phyloP scores from a whole-genome alignment of 2,888 invertebrate genomes.

The Adineta ricciae region DNA sequence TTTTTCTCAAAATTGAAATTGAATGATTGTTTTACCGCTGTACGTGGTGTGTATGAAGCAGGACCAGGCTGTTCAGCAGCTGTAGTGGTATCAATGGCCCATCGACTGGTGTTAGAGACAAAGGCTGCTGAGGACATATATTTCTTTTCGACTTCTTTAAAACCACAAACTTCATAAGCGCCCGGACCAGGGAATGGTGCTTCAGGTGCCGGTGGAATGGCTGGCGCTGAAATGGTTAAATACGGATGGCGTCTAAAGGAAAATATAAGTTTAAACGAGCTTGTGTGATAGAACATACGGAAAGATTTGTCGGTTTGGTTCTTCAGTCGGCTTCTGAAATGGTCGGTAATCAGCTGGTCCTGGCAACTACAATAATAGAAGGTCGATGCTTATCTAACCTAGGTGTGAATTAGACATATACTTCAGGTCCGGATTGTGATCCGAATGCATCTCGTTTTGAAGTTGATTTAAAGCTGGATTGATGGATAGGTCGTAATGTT shows the following conservation, averaged over 20 bases:
- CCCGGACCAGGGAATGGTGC: conserved; percentile 47
- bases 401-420: neutral
- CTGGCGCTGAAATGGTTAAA: conserved; percentile 49
- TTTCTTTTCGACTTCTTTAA: conserved; percentile 44
- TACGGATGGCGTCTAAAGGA: conserved; percentile 46
- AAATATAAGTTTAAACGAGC: neutral
- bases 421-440: neutral
- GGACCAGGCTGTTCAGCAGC: conserved; percentile 33
- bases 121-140: conserved; percentile 48
- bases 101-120: conserved; percentile 47
- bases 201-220: conserved; percentile 45
- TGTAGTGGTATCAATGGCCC: conserved; percentile 36
- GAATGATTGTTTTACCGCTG: conserved; percentile 28
- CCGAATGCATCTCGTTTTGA: conserved; percentile 37
- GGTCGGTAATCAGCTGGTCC: conserved; percentile 46
- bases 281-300: conserved; percentile 40
- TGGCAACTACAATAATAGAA: conserved; percentile 39
- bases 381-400: neutral
- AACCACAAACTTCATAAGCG: conserved; percentile 38
- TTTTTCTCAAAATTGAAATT: conserved; percentile 29
- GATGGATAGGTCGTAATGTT: conserved; percentile 40
- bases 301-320: conserved; percentile 39
- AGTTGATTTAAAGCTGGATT: conserved; percentile 47
- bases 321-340: conserved; percentile 35
- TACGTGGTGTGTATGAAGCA: conserved; percentile 35